Evolutionary conservation across 2,797 vertebrate genomes (phyloP), one percentile per base, ranked within the genome.

Genomic region (Xenentodon cancila): DNA sequence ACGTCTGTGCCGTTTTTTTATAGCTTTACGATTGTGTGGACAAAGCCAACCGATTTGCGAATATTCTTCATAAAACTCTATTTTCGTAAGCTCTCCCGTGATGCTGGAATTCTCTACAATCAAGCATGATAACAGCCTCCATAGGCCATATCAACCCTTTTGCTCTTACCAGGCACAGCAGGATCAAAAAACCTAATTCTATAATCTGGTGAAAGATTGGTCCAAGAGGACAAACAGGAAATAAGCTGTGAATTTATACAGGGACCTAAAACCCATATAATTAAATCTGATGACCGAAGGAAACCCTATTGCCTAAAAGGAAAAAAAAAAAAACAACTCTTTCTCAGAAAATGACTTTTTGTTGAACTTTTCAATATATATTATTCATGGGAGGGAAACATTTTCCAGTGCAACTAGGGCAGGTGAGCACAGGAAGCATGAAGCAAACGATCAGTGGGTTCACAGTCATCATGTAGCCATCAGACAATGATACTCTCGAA

Each of bases 131-230:
- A 84, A 62, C 68, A 8, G 25, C 80, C 87, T 82, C 88, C 86
- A 81, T 37, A 83, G 87, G 86, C 63, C 78, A 56, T 71, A 77
- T 88, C 77, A 74, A 68, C 68, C 52, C 55, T 71, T 57, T 64
- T 71, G 66, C 80, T 87, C 75, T 79, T 54, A 70, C 49, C 42
- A 70, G 63, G 67, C 79, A 75, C 81, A 82, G 80, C 64, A 66
- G 69, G 73, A 85, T 88, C 78, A 73, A 75, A 71, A 79, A 84
- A 54, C 58, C 71, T 88, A 89, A 88, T 88, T 86, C 79, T 76
- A 79, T 90, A 89, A 91, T 88, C 87, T 80, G 75, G 44, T 73
- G 75, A 85, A 88, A 67, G 85, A 90, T 65, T 71, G 70, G 81
- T 76, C 86, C 88, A 79, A 78, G 68, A 88, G 86, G 82, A 86